Conservation (phyloP, 23 tunicate genomes). For the Ciona savignyi region DNA sequence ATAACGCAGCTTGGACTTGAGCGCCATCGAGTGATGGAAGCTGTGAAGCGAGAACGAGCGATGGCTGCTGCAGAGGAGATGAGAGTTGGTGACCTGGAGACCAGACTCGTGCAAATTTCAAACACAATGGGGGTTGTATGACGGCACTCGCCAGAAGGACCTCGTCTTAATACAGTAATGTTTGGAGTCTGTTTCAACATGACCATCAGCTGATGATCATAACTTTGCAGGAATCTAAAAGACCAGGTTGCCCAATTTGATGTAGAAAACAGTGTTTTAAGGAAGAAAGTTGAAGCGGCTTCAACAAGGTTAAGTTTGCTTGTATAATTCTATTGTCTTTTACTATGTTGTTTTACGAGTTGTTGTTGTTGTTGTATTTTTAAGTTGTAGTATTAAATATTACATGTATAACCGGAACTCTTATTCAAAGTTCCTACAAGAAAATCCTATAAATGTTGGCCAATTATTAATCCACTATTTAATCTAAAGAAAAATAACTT, state of each 20-base stretch:
- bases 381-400: no score
- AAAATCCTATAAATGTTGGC: no score
- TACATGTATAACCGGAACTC: no score
- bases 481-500: no score
- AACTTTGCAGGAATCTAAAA: conserved; percentile 49
- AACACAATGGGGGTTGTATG: conserved; percentile 67
- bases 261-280: conserved; percentile 43
- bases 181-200: not conserved
- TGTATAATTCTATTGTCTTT: no score
- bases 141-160: conserved; percentile 47
- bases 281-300: conserved; percentile 40
- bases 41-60: conserved; percentile 43
- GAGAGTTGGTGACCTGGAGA: conserved; percentile 69
- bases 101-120: conserved; percentile 57
- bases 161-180: conserved; percentile 43
- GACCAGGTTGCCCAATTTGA: conserved; percentile 76
- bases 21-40: conserved; percentile 33
- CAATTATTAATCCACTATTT: no score
- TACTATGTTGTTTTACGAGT: no score
- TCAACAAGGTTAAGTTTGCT: no score
- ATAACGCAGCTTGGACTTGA: conserved; percentile 44
- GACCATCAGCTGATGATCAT: conserved; percentile 1
- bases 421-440: no score
- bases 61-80: conserved; percentile 49
- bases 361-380: no score